Base-by-base conservation (phyloP, 1,140 invertebrate genomes). In the Wasmannia auropunctata region DNA sequence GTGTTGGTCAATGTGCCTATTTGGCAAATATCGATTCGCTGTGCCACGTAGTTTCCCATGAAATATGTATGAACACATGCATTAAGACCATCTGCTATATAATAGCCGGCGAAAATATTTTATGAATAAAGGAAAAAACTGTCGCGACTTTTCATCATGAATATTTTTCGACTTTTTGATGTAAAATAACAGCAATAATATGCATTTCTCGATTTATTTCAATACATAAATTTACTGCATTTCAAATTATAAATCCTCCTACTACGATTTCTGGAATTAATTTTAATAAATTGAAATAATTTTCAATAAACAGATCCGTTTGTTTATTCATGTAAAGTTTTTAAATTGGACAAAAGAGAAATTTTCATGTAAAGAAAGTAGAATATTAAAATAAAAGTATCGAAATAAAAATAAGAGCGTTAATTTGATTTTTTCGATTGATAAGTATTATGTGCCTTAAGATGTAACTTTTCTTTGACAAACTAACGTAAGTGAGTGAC, bases 11-110 rank as follows among this genome's bases (percentile, higher is more conserved):
- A 80, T 28, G 19, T 46, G 5, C 6, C n/a, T 28, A 79, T 67
- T 80, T 43, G 63, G 28, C 34, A 80, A 54, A 56, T 69, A 80
- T 69, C n/a, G 62, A 54, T 69, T 69, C 14, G 22, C 16, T 25
- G 63, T 19, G 34, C 34, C 19, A 69, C 22, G 22, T 69, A 80
- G 54, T 69, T 70, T 70, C 34, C 22, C 63, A 31, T 80, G 22
- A 40, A 69, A 80, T 70, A 65, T 77, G 40, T 34, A 77, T 51
- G 22, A 40, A 69, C 19, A 37, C 46, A 10, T 10, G 16, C 10
- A 37, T 49, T 37, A 19, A 69, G 25, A 77, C 40, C 74, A 62
- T 4, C 40, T 37, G 34, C 54, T 69, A 28, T 46, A 37, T 3
- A 37, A 51, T 67, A 51, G 3, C 0, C 22, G 34, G 22, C 8